phyloP scores from a whole-genome alignment of 2,888 invertebrate genomes.

The Agonopterix arenella region DNA sequence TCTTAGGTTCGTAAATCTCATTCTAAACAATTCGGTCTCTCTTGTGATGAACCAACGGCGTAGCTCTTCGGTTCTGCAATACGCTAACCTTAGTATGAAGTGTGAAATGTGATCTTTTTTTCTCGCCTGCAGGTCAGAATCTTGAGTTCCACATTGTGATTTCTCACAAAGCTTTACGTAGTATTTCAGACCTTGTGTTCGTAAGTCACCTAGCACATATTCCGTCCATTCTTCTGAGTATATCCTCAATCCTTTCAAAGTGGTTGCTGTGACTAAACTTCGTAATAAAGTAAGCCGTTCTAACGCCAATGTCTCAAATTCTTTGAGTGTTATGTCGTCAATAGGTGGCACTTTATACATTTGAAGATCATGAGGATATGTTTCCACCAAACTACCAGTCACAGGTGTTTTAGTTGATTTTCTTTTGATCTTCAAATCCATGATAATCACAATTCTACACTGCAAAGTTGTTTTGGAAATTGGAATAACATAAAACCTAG shows the following conservation, averaged over 20 bases:
- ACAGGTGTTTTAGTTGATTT: conserved; percentile 48
- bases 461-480: too few relatives aligned
- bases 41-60: conserved; percentile 91
- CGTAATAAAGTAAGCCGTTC: conserved; percentile 89
- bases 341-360: conserved; percentile 87
- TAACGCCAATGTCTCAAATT: conserved; percentile 92
- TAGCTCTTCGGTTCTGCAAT: conserved; percentile 91
- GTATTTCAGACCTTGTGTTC: conserved; percentile 81
- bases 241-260: conserved; percentile 77
- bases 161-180: conserved; percentile 79
- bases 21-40: conserved; percentile 93
- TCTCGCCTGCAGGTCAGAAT: conserved; percentile 80
- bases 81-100: conserved; percentile 93
- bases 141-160: conserved; percentile 70
- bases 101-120: conserved; percentile 93
- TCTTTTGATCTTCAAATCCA: conserved; percentile 67
- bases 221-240: conserved; percentile 82
- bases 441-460: conserved; percentile 12
- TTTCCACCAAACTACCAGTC: conserved; percentile 64
- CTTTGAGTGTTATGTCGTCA: conserved; percentile 84
- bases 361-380: conserved; percentile 86
- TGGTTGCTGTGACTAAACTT: conserved; percentile 84
- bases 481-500: too few relatives aligned
- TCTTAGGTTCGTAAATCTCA: conserved; percentile 82
- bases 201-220: conserved; percentile 79